Evolutionary conservation across 2,113 vertebrate genomes (phyloP).

Genomic region (Thinocorus orbignyianus): DNA sequence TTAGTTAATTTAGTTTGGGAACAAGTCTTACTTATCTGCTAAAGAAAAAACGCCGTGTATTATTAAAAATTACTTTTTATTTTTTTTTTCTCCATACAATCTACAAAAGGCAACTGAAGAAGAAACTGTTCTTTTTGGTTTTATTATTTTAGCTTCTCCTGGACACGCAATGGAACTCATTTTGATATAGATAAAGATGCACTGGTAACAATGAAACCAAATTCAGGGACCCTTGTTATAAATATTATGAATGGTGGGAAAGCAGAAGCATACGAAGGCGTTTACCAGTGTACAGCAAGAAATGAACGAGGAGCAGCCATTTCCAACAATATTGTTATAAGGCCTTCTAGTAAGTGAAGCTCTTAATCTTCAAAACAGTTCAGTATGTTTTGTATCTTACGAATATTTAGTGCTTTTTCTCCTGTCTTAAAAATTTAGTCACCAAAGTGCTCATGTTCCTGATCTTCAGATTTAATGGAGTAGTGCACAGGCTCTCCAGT

Average conservation of each 20-base stretch:
- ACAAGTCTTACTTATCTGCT: background rate
- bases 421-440: background rate
- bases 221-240: slow-evolving; percentile 89
- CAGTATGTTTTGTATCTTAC: background rate
- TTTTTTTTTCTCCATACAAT: background rate
- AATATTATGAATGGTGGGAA: slow-evolving; percentile 88
- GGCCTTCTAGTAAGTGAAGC: slow-evolving; percentile 87
- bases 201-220: slow-evolving; percentile 85
- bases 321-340: slow-evolving; percentile 90
- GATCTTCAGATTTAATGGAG: background rate
- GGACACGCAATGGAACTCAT: slow-evolving; percentile 94
- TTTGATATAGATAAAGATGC: slow-evolving; percentile 90
- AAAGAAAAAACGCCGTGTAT: background rate
- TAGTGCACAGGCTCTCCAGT: slow-evolving; percentile 17
- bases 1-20: background rate
- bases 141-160: slow-evolving; percentile 86
- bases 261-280: slow-evolving; percentile 88
- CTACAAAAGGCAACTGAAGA: background rate
- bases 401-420: background rate
- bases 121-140: background rate
- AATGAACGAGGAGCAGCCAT: slow-evolving; percentile 93
- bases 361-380: background rate
- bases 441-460: slow-evolving; percentile 53
- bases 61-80: background rate
- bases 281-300: slow-evolving; percentile 93